Conservation (phyloP, 2,797 vertebrate genomes). For the Botia kubotai region DNA sequence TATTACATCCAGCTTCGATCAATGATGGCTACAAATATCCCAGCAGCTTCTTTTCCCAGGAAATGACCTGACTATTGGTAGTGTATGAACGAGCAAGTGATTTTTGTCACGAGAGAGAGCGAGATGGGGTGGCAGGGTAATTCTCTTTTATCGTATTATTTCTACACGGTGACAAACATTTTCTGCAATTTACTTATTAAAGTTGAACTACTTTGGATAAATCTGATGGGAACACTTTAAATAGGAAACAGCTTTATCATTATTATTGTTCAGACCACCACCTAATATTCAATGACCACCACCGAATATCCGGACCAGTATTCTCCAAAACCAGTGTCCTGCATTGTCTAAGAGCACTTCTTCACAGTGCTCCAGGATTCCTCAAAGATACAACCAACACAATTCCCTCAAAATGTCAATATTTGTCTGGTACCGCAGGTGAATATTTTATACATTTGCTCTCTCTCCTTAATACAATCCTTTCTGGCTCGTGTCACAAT, state of each 20-base stretch:
- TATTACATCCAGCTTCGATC: conserved; percentile 74
- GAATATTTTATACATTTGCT: conserved; percentile 33
- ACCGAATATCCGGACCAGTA: neutral
- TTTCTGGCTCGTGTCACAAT: neutral
- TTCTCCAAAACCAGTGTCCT: conserved; percentile 13
- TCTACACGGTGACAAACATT: conserved; percentile 2
- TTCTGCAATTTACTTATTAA: neutral
- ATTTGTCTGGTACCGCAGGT: conserved; percentile 14
- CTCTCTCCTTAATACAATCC: conserved; percentile 34
- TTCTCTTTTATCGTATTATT: neutral
- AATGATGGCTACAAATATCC: conserved; percentile 73
- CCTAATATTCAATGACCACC: too few species aligned
- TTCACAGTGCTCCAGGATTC: neutral
- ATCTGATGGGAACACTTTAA: neutral
- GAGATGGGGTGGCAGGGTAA: conserved; percentile 23
- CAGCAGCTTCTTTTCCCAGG: conserved; percentile 60
- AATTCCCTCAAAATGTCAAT: conserved; percentile 23
- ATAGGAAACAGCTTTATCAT: neutral
- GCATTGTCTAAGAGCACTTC: conserved; percentile 34
- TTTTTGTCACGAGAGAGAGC: conserved; percentile 42
- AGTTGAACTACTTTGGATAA: neutral
- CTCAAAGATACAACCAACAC: conserved; percentile 27
- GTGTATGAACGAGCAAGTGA: conserved; percentile 25
- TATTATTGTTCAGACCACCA: neutral
- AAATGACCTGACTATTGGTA: conserved; percentile 54